A percentile compares a stretch with the other conserved stretches of the same genome.
Evolutionary conservation across 2,888 invertebrate species (phyloP).

Genomic region (Rotaria magnacalcarata): DNA sequence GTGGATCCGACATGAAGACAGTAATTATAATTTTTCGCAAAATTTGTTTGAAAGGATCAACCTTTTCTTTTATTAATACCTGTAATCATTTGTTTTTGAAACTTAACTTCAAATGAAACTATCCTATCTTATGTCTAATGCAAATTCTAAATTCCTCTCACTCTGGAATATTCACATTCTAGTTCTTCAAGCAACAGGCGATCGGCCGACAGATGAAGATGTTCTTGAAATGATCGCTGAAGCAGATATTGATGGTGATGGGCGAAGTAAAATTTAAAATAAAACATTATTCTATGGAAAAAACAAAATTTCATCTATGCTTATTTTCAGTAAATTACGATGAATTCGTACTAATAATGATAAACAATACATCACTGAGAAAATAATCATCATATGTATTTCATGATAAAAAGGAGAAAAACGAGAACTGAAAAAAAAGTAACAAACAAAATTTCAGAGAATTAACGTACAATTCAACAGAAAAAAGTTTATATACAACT

Average conservation of each 20-base stretch:
- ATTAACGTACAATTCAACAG: background rate
- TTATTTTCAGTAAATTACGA: background rate
- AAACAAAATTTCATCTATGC: background rate
- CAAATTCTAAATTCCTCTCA: no score
- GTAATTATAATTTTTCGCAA: no score
- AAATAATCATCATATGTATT: constrained; percentile 6
- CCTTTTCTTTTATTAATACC: no score
- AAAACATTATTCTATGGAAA: background rate
- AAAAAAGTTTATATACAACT: background rate
- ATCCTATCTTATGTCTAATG: no score
- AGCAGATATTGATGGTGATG: constrained; percentile 34
- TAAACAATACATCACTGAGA: background rate
- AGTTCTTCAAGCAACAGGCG: background rate
- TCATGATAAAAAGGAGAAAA: background rate
- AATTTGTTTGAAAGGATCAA: no score
- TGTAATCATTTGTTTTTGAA: no score
- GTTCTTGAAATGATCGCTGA: constrained; percentile 18
- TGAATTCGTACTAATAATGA: constrained; percentile 10
- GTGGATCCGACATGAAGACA: no score
- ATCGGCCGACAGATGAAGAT: constrained; percentile 25
- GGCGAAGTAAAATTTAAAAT: background rate
- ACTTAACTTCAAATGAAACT: no score
- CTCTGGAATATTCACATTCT: background rate
- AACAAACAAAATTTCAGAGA: background rate
- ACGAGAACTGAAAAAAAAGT: background rate